Conservation (phyloP, 1,140 invertebrate species). For the Diabrotica undecimpunctata region DNA sequence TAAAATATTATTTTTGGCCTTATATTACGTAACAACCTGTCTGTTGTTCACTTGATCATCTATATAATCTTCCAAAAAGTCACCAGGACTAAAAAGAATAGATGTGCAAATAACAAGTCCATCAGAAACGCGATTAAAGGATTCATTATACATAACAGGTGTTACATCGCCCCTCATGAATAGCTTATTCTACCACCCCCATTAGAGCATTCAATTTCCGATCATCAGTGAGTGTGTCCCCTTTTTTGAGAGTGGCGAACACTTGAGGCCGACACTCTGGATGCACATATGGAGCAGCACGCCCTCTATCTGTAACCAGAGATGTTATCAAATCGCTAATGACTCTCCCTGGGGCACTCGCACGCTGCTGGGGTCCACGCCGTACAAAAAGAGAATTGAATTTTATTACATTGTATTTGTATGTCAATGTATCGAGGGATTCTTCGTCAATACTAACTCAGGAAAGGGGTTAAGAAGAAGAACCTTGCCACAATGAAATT, state of each 20-base stretch:
- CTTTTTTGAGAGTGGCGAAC: slow-evolving; percentile 20
- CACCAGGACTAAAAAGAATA: not conserved
- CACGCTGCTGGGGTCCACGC: slow-evolving; percentile 16
- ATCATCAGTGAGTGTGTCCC: slow-evolving; percentile 20
- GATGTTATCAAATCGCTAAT: slow-evolving; percentile 45
- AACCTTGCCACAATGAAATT: too few species aligned
- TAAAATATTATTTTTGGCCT: too few species aligned
- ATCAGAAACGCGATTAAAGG: slow-evolving; percentile 8
- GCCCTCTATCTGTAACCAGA: slow-evolving; percentile 41
- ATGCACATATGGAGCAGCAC: slow-evolving; percentile 39
- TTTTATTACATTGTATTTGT: not conserved
- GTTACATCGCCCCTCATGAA: slow-evolving; percentile 27
- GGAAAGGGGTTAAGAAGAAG: too few species aligned
- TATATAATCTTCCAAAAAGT: too few species aligned
- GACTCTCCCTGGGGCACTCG: slow-evolving; percentile 37
- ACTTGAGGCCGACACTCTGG: slow-evolving; percentile 41
- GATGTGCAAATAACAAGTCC: not conserved
- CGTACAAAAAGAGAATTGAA: not conserved
- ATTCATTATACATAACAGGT: slow-evolving; percentile 34
- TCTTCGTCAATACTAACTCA: too few species aligned
- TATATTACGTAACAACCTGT: too few species aligned
- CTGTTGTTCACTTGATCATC: too few species aligned
- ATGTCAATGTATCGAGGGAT: too few species aligned
- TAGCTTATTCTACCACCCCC: slow-evolving; percentile 6
- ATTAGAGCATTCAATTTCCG: slow-evolving; percentile 25